Conservation (phyloP, 2,797 vertebrate genomes). For the Neosilurus hyrtlii region DNA sequence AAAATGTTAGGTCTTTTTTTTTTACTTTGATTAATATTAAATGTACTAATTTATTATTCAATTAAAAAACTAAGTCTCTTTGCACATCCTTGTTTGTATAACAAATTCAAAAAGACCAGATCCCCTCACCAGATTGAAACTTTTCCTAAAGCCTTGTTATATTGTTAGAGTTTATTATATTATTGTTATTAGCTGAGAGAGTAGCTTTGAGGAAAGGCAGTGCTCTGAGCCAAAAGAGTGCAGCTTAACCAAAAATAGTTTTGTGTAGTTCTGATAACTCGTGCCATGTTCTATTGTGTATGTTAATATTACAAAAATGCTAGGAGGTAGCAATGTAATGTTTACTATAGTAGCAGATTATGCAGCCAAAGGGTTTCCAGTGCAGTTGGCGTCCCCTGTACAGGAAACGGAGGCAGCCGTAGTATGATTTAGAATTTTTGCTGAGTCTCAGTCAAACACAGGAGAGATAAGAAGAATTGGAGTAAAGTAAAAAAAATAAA, state of each 20-base stretch:
- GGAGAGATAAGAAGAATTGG: not conserved
- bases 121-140: not conserved
- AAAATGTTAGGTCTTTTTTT: not conserved
- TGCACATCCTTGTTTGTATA: not conserved
- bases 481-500: not conserved
- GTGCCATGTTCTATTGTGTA: too few relatives aligned
- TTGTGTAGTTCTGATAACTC: not conserved
- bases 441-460: not conserved
- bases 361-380: not conserved
- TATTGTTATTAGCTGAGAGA: not conserved
- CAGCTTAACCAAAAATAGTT: not conserved
- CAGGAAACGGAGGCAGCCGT: not conserved
- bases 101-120: not conserved
- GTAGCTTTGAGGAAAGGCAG: not conserved
- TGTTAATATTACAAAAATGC: too few relatives aligned
- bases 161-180: not conserved
- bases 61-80: too few relatives aligned
- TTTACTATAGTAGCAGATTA: not conserved
- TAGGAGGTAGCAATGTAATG: not conserved
- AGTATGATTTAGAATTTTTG: not conserved
- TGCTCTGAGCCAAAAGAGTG: not conserved
- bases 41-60: too few relatives aligned
- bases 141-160: not conserved
- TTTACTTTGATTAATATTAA: too few relatives aligned
- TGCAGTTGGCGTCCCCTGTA: not conserved